A percentile compares a stretch with the other conserved stretches of the same genome.
Conservation (phyloP, 2,113 vertebrate genomes). For the Otolemur garnettii region DNA sequence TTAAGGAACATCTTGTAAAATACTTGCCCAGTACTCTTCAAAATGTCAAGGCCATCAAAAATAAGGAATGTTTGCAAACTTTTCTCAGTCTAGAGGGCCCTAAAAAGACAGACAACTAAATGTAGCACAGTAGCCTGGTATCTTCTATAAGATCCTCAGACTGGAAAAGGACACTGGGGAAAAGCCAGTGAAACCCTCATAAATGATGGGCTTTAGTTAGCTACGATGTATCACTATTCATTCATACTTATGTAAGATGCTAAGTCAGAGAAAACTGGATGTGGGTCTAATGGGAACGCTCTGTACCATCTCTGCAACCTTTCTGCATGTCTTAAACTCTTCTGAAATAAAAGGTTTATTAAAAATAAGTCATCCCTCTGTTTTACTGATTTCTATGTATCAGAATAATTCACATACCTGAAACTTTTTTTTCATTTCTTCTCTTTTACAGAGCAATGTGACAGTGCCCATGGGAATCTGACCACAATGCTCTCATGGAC, state of each 20-base stretch:
- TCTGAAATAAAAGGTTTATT: constrained; percentile 3
- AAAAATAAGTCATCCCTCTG: background rate
- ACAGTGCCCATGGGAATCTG: background rate
- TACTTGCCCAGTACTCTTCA: background rate
- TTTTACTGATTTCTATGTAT: background rate
- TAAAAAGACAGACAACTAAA: background rate
- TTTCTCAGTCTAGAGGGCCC: background rate
- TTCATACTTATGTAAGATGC: background rate
- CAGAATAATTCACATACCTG: background rate
- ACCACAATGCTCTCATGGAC: fast-evolving
- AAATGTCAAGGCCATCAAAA: background rate
- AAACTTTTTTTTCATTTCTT: background rate
- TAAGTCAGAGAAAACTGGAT: background rate
- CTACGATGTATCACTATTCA: background rate
- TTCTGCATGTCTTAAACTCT: background rate
- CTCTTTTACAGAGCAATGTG: background rate
- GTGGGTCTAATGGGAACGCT: background rate
- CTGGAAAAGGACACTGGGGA: background rate
- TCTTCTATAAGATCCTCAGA: background rate
- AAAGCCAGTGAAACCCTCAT: background rate
- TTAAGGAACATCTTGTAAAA: background rate
- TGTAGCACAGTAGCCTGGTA: background rate
- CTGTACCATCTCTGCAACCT: background rate
- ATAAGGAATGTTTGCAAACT: background rate
- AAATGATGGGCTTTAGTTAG: background rate